Evolutionary conservation across 2,113 vertebrate species (phyloP).

Genomic region (Oryzias woworae): DNA sequence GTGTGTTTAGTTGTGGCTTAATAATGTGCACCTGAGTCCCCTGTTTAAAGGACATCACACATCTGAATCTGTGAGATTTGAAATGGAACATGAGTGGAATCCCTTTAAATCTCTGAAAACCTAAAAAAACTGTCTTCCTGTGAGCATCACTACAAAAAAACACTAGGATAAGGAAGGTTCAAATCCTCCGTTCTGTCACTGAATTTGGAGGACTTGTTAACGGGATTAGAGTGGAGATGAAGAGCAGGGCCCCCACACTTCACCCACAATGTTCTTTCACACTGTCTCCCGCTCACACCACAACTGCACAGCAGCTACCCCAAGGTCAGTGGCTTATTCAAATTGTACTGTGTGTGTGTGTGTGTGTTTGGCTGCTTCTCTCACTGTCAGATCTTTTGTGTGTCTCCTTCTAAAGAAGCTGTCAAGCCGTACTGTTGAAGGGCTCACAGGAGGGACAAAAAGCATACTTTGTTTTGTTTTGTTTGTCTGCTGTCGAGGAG

Average conservation of each 20-base stretch:
- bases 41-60: too few relatives aligned
- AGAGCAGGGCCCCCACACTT: slow-evolving; percentile 12
- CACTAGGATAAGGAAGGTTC: slow-evolving; percentile 1
- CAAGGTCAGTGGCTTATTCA: slow-evolving; percentile 48
- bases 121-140: not conserved
- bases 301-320: slow-evolving; percentile 5
- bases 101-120: too few relatives aligned
- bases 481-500: slow-evolving; percentile 85
- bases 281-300: slow-evolving; percentile 4
- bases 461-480: slow-evolving; percentile 87
- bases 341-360: slow-evolving; percentile 13
- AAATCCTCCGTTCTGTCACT: not conserved
- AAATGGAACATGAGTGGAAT: too few relatives aligned
- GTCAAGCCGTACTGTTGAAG: slow-evolving; percentile 94
- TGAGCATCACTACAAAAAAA: slow-evolving; percentile 6
- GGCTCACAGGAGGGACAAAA: slow-evolving; percentile 90
- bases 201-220: not conserved
- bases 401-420: slow-evolving; percentile 95
- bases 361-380: slow-evolving; percentile 45
- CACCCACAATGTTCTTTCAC: slow-evolving; percentile 3
- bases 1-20: too few relatives aligned
- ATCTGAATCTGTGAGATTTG: not conserved
- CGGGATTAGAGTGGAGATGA: slow-evolving; percentile 1
- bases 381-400: slow-evolving; percentile 93
- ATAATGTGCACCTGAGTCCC: too few relatives aligned